A percentile compares a stretch with the other conserved stretches of the same genome.
Conservation (phyloP, 2,113 vertebrate species). For the Mormyrus lacerda region DNA sequence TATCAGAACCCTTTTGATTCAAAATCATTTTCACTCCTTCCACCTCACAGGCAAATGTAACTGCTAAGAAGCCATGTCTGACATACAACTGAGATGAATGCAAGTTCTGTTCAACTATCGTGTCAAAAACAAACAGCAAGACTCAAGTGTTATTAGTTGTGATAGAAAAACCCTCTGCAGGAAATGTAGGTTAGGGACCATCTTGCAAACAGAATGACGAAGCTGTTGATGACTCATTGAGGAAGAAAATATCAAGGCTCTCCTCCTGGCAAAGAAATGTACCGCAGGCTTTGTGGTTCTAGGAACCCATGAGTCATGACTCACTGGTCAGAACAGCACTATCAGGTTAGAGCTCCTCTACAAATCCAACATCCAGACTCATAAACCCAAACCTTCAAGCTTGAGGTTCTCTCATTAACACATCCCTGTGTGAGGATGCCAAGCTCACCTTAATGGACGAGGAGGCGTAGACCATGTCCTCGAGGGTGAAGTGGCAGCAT, state of each 20-base stretch:
- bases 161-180: neutral
- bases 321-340: neutral
- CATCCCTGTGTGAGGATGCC: neutral
- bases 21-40: neutral
- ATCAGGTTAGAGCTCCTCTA: neutral
- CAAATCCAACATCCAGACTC: neutral
- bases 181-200: neutral
- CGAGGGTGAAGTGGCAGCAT: slow-evolving; percentile 93
- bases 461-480: slow-evolving; percentile 93
- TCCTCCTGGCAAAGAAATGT: neutral
- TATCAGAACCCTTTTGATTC: neutral
- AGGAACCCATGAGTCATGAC: neutral
- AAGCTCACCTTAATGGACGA: slow-evolving; percentile 76
- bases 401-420: neutral
- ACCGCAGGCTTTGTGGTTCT: neutral
- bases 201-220: neutral
- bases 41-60: neutral
- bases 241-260: neutral
- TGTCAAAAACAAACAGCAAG: neutral
- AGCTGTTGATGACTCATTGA: slow-evolving; percentile 9
- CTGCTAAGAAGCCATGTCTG: neutral
- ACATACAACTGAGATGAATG: neutral
- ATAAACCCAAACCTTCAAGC: neutral
- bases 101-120: neutral
- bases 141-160: neutral